These are phyloP conservation scores for Polylopha cassiicola DNA, from an alignment of 2,888 invertebrate species.

Conservation along the genomic window DNA sequence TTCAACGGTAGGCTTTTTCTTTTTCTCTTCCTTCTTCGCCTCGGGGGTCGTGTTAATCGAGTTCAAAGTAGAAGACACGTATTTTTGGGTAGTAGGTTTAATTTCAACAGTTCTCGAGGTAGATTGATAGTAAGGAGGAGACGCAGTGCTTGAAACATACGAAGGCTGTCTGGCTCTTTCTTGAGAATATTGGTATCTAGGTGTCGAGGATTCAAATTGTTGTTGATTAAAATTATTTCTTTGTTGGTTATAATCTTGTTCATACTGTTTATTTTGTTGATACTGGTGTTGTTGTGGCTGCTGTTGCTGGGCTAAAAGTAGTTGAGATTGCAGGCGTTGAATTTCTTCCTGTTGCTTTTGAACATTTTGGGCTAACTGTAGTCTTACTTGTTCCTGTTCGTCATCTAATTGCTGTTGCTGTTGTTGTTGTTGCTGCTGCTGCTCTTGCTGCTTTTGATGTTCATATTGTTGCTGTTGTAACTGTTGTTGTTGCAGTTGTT, in stretches of 20 bases:
- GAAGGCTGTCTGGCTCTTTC: slow-evolving; percentile 56
- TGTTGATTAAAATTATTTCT: slow-evolving; percentile 44
- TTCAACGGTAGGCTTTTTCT: slow-evolving; percentile 73
- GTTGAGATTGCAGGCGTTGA: slow-evolving; percentile 63
- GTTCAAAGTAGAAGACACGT: slow-evolving; percentile 66
- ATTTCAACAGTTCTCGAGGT: slow-evolving; percentile 68
- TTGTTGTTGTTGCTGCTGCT: slow-evolving; percentile 41
- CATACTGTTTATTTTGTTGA: slow-evolving; percentile 33
- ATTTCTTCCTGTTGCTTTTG: slow-evolving; percentile 75
- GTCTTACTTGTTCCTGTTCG: slow-evolving; percentile 62
- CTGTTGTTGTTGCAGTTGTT: slow-evolving; percentile 42
- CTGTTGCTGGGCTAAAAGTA: slow-evolving; percentile 58
- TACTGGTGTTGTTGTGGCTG: slow-evolving; percentile 44
- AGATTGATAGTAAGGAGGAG: slow-evolving; percentile 60
- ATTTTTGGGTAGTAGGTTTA: slow-evolving; percentile 71
- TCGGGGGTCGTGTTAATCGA: slow-evolving; percentile 63
- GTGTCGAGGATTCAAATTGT: slow-evolving; percentile 51
- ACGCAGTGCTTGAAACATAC: slow-evolving; percentile 48
- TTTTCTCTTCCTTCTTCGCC: slow-evolving; percentile 72
- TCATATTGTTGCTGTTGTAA: slow-evolving; percentile 39
- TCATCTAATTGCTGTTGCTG: slow-evolving; percentile 60
- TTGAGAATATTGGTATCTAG: slow-evolving; percentile 58
- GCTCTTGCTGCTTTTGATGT: slow-evolving; percentile 38
- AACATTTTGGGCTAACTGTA: slow-evolving; percentile 65
- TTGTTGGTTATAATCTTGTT: slow-evolving; percentile 35